Base-by-base conservation (phyloP, 2,888 invertebrate genomes). In the Lingula anatina region DNA sequence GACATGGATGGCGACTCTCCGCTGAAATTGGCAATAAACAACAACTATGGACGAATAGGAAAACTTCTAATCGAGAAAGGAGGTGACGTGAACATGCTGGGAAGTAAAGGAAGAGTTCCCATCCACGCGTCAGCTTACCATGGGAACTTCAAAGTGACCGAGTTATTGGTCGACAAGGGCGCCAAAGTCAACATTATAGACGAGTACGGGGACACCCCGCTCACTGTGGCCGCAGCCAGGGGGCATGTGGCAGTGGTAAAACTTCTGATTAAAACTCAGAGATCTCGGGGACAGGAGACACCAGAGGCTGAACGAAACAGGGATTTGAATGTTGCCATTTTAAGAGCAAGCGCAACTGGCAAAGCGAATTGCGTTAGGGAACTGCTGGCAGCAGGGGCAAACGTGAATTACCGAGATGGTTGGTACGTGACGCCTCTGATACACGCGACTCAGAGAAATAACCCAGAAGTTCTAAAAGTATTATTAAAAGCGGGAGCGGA, bases 1-100 rank as follows among this genome's bases (percentile, higher is more conserved):
- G 60, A 63, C 45, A 27, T 49, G 31, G 61, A 63, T 44, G 59
- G 60, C 7, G 59, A 63, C 48, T 60, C 59, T 1, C 53, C 61
- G 2, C 49, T 63, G 21, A 59, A 59, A 56, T 38, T 61, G 15
- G 60, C 61, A 5, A 53, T 54, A 12, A 35, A 53, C 46, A 60
- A 62, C 45, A 51, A 55, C 40, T 51, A 56, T 38, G 26, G 50
- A 20, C 37, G 47, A 5, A 47, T 57, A 12, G 53, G 54, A 2
- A 42, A 50, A 9, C 42, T 53, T 26, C 47, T 60, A 47, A 25
- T 60, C 5, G 26, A 40, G 21, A 35, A 35, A 9, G 50, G 54
- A 3, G 48, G 54, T 42, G 49, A 56, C 28, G 49, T 61, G 2
- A 53, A 54, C 47, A 15, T 44, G n/a, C 39, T 21, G 20, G 58